Evolutionary conservation across 2,888 invertebrate genomes (phyloP).

Genomic region (Trissolcus brochymenae): DNA sequence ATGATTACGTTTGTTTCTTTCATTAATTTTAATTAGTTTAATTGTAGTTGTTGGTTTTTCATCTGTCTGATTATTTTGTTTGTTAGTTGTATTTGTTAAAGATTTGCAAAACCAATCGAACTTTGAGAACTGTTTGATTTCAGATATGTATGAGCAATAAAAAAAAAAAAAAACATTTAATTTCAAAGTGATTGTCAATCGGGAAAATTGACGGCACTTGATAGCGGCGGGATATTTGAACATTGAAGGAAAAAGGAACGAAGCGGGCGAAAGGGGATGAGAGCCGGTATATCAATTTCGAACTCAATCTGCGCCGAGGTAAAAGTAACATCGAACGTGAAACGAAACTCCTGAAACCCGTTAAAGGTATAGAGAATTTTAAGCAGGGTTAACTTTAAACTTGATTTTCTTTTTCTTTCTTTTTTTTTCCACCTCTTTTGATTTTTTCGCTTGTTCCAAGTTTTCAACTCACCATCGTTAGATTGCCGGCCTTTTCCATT

Average conservation of each 20-base stretch:
- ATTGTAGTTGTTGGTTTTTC: too few relatives aligned
- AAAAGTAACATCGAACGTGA: constrained; percentile 53
- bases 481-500: constrained; percentile 78
- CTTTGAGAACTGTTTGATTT: too few relatives aligned
- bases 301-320: constrained; percentile 47
- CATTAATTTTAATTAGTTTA: too few relatives aligned
- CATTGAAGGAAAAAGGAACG: too few relatives aligned
- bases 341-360: constrained; percentile 67
- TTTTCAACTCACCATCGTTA: constrained; percentile 70
- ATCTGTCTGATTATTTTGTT: neutral
- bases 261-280: constrained; percentile 7
- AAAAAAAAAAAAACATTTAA: too few relatives aligned
- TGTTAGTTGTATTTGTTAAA: too few relatives aligned
- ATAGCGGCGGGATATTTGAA: constrained; percentile 22
- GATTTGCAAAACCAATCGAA: too few relatives aligned
- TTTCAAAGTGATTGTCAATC: neutral
- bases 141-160: too few relatives aligned
- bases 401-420: constrained; percentile 4
- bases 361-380: constrained; percentile 59
- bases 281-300: constrained; percentile 64
- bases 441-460: too few relatives aligned
- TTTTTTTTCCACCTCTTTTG: constrained; percentile 14
- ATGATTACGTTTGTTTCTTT: too few relatives aligned
- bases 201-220: constrained; percentile 6
- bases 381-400: constrained; percentile 57